Evolutionary conservation across 2,113 vertebrate species (phyloP), one percentile per base, ranked within the genome.

Genomic region (Daubentonia madagascariensis): DNA sequence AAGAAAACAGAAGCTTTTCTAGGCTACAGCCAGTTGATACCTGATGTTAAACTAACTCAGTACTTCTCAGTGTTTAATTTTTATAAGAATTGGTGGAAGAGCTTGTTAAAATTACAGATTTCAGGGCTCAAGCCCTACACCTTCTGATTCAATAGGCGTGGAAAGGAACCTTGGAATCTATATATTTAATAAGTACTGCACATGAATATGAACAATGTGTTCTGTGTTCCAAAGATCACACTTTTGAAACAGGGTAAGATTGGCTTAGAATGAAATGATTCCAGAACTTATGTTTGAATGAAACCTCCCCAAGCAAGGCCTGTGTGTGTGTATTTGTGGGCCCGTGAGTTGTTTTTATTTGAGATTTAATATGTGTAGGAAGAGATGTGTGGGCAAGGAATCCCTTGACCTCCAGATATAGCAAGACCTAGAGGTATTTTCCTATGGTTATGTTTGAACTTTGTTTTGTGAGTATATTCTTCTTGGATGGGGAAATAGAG

Each of bases 271-370:
- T 17, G 23, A 80, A 84, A 30, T 13, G 11, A 80, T 85, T 75
- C 54, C 81, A 52, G 83, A 65, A 94, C 98, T 98, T 97, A n/a
- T 92, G 90, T 90, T 20, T 76, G 70, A 87, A 90, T 85, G 92
- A 84, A 96, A 90, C 92, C 81, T 98, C 75, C 28, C 76, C 0
- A 22, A 37, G 45, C 85, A 97, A 98, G 86, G 79, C 63, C 52
- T 91, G 6, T 70, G 18, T 16, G 40, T 72, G 6, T 67, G 20
- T 50, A 63, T 72, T 3, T 9, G 10, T 45, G 12, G 80, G 45
- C 30, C 2, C 61, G 5, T 16, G 16, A 68, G 17, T 22, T n/a
- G 7, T 59, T 84, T 94, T 45, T 13, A 20, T 50, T 22, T 63
- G 37, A 78, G 32, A 75, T 45, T 50, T n/a, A 67, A 75, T n/a